phyloP scores from a whole-genome alignment of 2,797 vertebrate genomes.

The Microctenopoma stevenorrisi region DNA sequence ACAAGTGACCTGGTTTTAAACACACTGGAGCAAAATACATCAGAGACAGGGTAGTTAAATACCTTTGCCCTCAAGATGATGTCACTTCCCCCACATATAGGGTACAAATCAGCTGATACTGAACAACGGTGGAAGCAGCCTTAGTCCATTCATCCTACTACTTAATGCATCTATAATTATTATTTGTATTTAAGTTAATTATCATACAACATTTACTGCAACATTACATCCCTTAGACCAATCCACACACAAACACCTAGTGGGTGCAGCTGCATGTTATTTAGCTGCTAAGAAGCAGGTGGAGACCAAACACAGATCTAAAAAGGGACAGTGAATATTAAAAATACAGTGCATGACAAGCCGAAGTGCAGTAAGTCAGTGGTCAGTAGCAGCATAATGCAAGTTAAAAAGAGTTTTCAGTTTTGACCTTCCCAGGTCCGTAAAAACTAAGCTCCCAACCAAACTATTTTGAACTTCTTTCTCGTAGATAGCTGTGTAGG shows the following conservation, averaged over 20 bases:
- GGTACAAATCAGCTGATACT: neutral
- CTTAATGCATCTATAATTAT: neutral
- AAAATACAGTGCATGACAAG: neutral
- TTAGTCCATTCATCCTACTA: neutral
- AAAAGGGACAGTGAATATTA: neutral
- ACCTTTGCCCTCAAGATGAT: conserved; percentile 44
- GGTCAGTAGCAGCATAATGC: neutral
- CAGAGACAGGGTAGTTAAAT: conserved; percentile 39
- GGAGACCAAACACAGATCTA: too few relatives aligned
- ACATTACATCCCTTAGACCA: neutral
- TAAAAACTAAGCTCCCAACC: neutral
- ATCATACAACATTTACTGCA: too few relatives aligned
- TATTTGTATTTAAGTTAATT: neutral
- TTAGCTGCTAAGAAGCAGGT: neutral
- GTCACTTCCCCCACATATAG: conserved; percentile 20
- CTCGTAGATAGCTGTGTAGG: conserved; percentile 44
- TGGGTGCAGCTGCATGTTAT: neutral
- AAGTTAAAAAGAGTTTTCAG: neutral
- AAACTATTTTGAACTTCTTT: conserved; percentile 28
- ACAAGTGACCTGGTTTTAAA: conserved; percentile 65
- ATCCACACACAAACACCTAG: neutral
- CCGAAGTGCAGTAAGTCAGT: neutral
- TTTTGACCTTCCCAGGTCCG: neutral
- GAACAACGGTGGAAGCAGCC: neutral
- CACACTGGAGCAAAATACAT: conserved; percentile 54